Evolutionary conservation across 2,888 invertebrate genomes (phyloP), one percentile per base, ranked within the genome.

Genomic region (Hirtodrosophila trivittata): DNA sequence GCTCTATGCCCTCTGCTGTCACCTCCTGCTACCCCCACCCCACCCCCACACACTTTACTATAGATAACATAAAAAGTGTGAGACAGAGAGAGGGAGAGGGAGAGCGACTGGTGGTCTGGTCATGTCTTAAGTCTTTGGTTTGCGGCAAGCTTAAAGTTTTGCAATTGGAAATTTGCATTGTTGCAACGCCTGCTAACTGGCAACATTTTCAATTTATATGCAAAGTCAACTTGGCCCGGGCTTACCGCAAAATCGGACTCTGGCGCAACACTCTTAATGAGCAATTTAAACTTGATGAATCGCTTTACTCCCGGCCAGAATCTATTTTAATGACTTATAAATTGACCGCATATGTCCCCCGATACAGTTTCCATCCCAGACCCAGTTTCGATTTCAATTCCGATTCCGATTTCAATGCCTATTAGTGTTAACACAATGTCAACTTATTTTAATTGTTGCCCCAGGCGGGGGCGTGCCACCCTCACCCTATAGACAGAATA

Each of bases 121-220:
- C 43, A 37, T 21, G 38, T 39, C 42, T 51, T 16, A 13, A 32
- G 47, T 13, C 32, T 49, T 43, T 21, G 12, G 33, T 10, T 21
- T 14, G 42, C 13, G 56, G 46, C 39, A 21, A 55, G 42, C 58
- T 67, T 62, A 33, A 46, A 58, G 37, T 45, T 56, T 67, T 39
- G 16, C 43, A 13, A 30, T 14, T 16, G 10, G 32, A 35, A 66
- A 81, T 82, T 71, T 78, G 75, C 78, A 77, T 77, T 71, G 74
- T 50, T 64, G 77, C 74, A 59, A 52, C 51, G 9, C 13, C 14
- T 38, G 28, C 39, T 25, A 52, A 56, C 14, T 38, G 28, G 45
- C 32, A 52, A 56, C 52, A 56, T 57, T 66, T 66, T 49, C 60
- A 76, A 78, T 78, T 75, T 82, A 72, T 67, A 77, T 77, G 83